Conservation (phyloP, 2,888 invertebrate species). For the Heliconius ethilla region DNA sequence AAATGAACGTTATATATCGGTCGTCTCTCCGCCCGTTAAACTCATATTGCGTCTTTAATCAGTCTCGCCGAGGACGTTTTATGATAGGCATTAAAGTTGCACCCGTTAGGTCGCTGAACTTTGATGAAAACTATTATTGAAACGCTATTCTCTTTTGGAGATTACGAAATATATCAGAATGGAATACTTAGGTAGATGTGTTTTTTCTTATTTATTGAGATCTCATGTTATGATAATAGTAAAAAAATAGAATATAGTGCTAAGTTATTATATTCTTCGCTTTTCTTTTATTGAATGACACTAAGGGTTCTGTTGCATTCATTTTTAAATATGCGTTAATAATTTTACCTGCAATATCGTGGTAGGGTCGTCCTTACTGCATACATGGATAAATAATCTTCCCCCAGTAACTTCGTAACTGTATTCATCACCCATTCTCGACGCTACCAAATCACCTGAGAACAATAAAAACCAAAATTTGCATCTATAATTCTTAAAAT, state of each 20-base stretch:
- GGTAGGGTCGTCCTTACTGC: too few relatives aligned
- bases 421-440: too few relatives aligned
- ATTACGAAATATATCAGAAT: conserved; percentile 7
- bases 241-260: neutral
- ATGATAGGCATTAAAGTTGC: conserved; percentile 67
- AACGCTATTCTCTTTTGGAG: conserved; percentile 31
- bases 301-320: too few relatives aligned
- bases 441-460: too few relatives aligned
- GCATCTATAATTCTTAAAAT: neutral
- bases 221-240: neutral
- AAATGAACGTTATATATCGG: conserved; percentile 50
- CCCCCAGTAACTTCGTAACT: too few relatives aligned
- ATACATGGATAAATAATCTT: too few relatives aligned
- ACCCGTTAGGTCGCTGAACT: conserved; percentile 63
- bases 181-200: neutral
- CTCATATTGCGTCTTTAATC: conserved; percentile 57
- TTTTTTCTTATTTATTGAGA: neutral
- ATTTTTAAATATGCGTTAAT: too few relatives aligned
- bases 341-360: too few relatives aligned
- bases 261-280: neutral
- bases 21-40: conserved; percentile 58
- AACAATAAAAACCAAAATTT: too few relatives aligned
- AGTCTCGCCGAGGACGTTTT: conserved; percentile 64
- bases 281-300: neutral
- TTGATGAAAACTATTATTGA: conserved; percentile 50